Base-by-base conservation (phyloP, 2,888 invertebrate genomes). In the Drosophila nr. perissopoda region DNA sequence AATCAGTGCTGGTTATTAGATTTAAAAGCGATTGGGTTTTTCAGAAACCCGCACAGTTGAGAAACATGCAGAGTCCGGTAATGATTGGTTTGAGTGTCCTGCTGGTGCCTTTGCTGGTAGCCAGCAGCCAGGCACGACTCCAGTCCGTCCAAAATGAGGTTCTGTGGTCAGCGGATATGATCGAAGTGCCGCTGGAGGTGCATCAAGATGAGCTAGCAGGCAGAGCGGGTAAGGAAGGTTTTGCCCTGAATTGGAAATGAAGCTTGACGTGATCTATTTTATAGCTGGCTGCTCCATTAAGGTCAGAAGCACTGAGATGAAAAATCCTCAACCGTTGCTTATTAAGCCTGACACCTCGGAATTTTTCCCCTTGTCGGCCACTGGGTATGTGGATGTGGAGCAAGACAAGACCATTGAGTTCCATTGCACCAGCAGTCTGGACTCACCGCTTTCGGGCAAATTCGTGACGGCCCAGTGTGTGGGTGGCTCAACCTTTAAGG, bases 301-400 rank as follows among this genome's bases (percentile, higher is more conserved):
- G 63, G 79, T 87, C 8, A 67, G 88, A 7, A 76, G 87, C 58
- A 64, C 76, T 1, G 79, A 86, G 56, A 68, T 89, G 58, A 84
- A 86, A 65, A 94, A 94, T 62, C 95, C 95, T 0, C 95, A 95
- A 83, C 95, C 95, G 0, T 92, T 95, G 56, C 93, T 94, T 71
- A 83, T 95, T 2, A 93, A 91, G 68, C 91, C 93, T 1, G 93
- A 93, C 8, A 89, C 91, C 10, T 68, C 75, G 0, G 72, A 86
- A 18, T 82, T 91, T 54, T 79, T 70, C 56, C 76, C 76, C 10
- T 91, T 84, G 62, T 76, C 80, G 10, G 78, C 76, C 11, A 70
- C 59, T n/a, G 91, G 91, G 29, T 53, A 73, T 16, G 81, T 91
- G 33, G 75, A 76, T 31, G 70, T 92, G 27, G 77, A 49, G 0